Evolutionary conservation across 2,797 vertebrate species (phyloP).

Genomic region (Threskiornis aethiopicus): DNA sequence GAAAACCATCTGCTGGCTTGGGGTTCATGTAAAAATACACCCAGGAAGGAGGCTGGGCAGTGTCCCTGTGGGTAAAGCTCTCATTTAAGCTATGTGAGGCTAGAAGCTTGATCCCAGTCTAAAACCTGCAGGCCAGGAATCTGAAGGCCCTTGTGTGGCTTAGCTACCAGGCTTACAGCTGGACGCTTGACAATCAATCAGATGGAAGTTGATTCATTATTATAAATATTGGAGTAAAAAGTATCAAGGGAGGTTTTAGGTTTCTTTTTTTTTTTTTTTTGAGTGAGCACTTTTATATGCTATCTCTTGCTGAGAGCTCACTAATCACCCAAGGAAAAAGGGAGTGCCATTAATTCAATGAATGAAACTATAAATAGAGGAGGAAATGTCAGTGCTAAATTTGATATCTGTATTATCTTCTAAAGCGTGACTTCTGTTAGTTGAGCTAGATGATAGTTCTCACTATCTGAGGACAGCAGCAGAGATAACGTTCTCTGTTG

Average conservation of each 20-base stretch:
- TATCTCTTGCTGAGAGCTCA: not conserved
- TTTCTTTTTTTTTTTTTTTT: not conserved
- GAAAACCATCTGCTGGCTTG: not conserved
- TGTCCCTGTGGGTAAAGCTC: not conserved
- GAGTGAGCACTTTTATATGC: not conserved
- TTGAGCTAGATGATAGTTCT: not conserved
- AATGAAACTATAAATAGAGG: not conserved
- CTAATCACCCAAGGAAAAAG: not conserved
- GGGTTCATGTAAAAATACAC: not conserved
- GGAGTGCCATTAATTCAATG: not conserved
- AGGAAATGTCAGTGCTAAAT: not conserved
- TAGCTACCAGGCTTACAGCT: not conserved
- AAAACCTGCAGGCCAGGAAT: not conserved
- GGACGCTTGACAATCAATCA: rapidly evolving
- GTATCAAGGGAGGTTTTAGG: not conserved
- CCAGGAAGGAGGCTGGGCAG: not conserved
- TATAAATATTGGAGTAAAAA: not conserved
- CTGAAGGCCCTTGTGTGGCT: not conserved
- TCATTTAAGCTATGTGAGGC: not conserved
- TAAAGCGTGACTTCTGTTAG: not conserved
- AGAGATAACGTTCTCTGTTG: not conserved
- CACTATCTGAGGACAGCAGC: not conserved
- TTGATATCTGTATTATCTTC: not conserved
- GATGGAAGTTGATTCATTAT: not conserved
- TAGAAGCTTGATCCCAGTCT: not conserved